Evolutionary conservation across 2,797 vertebrate species (phyloP), one percentile per base, ranked within the genome.

Genomic region (Acanthiza pusilla): DNA sequence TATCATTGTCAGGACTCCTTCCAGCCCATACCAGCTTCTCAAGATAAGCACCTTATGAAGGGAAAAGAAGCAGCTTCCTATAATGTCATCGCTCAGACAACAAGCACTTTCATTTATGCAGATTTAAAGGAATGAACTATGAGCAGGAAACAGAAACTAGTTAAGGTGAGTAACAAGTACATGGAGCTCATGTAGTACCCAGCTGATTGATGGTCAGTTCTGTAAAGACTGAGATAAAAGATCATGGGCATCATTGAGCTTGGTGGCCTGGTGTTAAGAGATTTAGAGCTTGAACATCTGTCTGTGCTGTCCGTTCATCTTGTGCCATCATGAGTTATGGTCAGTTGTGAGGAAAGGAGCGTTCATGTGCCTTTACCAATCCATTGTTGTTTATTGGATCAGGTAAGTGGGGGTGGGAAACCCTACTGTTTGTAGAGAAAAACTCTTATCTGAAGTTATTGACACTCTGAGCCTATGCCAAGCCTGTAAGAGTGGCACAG

Each of bases 181-280:
- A 5, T 82, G 51, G 48, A 65, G 12, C 20, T 70, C 4, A 2
- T n/a, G 25, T 50, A 65, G 26, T 32, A 75, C 4, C 10, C 38
- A 60, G 34, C 1, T 90, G 11, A 57, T 62, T 27, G 36, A 54
- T 3, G 1, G 19, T 7, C 40, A 85, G 43, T 73, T 72, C 32
- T 62, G 2, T 38, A 50, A 68, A 67, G 32, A 53, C 29, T 65
- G 26, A 65, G 82, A 26, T 65, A 62, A 74, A 68, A 73, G 15
- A 25, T 54, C 20, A 8, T 43, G 30, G 40, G 3, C 27, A 68
- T 54, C 21, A 47, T 20, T 62, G 54, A 82, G 23, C 15, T 62
- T n/a, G 63, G 3, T n/a, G 36, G 5, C 30, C 0, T 0, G 8
- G 1, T 36, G 26, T 29, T 48, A 51, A 51, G n/a, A 58, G 13